Conservation (phyloP, 2,888 invertebrate genomes). For the Leptura quadrifasciata region DNA sequence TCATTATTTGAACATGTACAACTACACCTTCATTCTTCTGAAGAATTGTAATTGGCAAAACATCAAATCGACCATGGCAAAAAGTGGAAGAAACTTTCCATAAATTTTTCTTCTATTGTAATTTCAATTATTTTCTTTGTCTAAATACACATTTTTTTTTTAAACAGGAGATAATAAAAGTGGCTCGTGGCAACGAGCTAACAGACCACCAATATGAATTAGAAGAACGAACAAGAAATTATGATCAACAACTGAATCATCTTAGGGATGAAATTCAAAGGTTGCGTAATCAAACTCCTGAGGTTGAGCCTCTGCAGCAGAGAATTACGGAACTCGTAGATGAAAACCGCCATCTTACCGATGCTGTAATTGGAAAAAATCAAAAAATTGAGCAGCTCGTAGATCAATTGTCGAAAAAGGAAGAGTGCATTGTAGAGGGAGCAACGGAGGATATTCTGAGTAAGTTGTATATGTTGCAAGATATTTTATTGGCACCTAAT, state of each 20-base stretch:
- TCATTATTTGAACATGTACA: too few species aligned
- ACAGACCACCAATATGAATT: not conserved
- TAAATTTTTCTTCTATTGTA: not conserved
- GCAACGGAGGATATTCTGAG: constrained; percentile 16
- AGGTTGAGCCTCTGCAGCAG: not conserved
- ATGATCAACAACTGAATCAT: not conserved
- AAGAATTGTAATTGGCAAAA: too few species aligned
- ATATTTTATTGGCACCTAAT: constrained; percentile 40
- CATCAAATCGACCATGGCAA: too few species aligned
- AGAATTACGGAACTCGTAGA: not conserved
- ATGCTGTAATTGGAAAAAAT: not conserved
- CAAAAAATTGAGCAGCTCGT: constrained; percentile 4
- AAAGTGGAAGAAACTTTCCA: too few species aligned
- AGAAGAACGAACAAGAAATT: not conserved
- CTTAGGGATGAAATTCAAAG: not conserved
- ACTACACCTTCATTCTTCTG: too few species aligned
- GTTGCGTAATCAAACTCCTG: not conserved
- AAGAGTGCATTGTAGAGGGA: not conserved
- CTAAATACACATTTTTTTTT: not conserved
- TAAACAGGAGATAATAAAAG: constrained; percentile 3
- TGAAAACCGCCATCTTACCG: not conserved
- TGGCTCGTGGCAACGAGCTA: not conserved
- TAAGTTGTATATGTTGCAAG: constrained; percentile 42
- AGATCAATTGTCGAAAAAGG: not conserved
- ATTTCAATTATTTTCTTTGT: not conserved